Conservation (phyloP, 2,888 invertebrate species). For the Oscheius sp. region DNA sequence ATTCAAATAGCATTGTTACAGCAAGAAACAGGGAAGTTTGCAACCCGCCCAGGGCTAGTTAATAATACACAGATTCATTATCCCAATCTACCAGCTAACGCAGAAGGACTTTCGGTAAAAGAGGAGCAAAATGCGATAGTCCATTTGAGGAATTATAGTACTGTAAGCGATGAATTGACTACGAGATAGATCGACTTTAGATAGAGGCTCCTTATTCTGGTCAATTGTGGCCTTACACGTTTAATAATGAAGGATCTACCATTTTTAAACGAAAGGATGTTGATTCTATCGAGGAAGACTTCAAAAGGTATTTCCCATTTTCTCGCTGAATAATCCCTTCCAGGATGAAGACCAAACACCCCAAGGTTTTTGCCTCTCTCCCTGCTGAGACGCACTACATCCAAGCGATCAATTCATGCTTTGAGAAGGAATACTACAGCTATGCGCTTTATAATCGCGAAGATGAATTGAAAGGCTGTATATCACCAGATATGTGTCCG, state of each 20-base stretch:
- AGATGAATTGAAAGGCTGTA: constrained; percentile 30
- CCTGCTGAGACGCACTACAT: constrained; percentile 31
- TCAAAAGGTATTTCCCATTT: neutral
- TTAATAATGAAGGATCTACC: neutral
- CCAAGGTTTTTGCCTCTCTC: neutral
- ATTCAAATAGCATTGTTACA: neutral
- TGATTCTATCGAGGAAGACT: neutral
- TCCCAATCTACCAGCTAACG: neutral
- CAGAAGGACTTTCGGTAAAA: neutral
- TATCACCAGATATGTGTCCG: constrained; percentile 40
- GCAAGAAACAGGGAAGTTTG: constrained; percentile 48
- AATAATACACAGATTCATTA: too few species aligned
- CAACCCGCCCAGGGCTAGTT: too few species aligned
- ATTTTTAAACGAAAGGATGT: neutral
- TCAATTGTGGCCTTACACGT: neutral
- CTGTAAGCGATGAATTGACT: too few species aligned
- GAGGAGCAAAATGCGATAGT: constrained; percentile 6
- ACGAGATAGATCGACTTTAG: too few species aligned
- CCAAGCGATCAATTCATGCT: constrained; percentile 33
- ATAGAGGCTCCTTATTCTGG: neutral
- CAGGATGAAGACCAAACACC: neutral
- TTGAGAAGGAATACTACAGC: constrained; percentile 30
- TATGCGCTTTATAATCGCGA: constrained; percentile 26
- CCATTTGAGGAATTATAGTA: constrained; percentile 11
- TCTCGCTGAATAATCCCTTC: neutral